Conservation (phyloP, 2,797 vertebrate species). For the Sebastes itinus region DNA sequence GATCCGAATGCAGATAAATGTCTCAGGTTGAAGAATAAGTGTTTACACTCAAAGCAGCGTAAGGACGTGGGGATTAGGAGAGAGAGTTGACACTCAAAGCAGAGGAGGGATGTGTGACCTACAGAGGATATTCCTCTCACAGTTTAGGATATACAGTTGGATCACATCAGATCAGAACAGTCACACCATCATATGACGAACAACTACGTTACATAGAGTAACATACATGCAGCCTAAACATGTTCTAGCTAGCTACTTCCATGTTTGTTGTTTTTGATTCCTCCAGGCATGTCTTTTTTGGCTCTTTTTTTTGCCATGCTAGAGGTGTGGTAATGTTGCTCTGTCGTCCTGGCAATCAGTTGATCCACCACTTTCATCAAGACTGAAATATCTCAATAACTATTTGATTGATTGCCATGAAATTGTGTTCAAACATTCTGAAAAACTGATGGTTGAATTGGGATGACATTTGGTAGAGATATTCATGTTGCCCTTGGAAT, state of each 20-base stretch:
- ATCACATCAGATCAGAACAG: background rate
- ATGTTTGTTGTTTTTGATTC: background rate
- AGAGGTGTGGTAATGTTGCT: background rate
- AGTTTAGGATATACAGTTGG: background rate
- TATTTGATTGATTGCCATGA: background rate
- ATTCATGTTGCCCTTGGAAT: background rate
- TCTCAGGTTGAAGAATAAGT: constrained; percentile 42
- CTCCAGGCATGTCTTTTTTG: no score
- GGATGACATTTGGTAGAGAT: no score
- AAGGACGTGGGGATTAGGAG: constrained; percentile 27
- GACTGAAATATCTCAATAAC: no score
- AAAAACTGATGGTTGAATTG: background rate
- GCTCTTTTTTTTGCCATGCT: no score
- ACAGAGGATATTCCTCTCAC: background rate
- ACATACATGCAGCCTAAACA: background rate
- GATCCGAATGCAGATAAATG: constrained; percentile 43
- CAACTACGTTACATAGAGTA: no score
- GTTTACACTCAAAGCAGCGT: constrained; percentile 68
- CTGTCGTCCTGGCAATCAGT: background rate
- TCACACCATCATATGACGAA: background rate
- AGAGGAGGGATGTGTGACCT: constrained; percentile 31
- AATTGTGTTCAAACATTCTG: background rate
- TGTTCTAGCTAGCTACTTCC: background rate
- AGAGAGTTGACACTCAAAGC: constrained; percentile 73
- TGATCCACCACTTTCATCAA: no score